These are phyloP conservation scores for Orientallactaga bullata DNA, from an alignment of 2,113 vertebrate species.

Conservation along the genomic window DNA sequence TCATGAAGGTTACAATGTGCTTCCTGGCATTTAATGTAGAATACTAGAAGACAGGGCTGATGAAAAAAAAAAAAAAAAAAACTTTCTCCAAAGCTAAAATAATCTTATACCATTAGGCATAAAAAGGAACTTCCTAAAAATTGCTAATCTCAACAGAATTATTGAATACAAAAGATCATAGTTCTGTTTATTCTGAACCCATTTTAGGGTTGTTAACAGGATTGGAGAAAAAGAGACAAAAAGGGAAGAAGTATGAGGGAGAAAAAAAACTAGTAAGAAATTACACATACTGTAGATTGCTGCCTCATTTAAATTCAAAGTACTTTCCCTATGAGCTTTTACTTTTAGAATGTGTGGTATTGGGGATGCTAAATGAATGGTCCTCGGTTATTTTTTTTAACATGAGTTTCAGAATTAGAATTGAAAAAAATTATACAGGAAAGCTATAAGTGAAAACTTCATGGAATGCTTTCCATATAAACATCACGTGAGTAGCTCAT, in stretches of 20 bases:
- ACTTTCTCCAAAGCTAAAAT: not conserved
- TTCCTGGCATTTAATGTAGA: conserved; percentile 81
- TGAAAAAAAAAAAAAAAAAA: conserved; percentile 24
- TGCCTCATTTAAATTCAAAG: not conserved
- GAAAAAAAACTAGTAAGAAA: not conserved
- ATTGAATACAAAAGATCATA: not conserved
- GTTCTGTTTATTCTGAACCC: not conserved
- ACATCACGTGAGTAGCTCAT: not conserved
- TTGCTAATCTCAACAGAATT: not conserved
- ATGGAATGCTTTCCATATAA: not conserved
- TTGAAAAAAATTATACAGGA: not conserved
- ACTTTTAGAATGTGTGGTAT: not conserved
- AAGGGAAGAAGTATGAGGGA: not conserved
- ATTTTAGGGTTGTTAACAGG: not conserved
- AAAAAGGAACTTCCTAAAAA: conserved; percentile 53
- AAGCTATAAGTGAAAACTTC: not conserved
- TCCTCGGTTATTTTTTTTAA: not conserved
- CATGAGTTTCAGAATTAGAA: not conserved
- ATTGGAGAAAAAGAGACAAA: fast-evolving
- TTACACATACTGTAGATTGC: not conserved
- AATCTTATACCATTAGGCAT: conserved; percentile 22
- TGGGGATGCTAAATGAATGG: not conserved
- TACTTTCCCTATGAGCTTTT: not conserved
- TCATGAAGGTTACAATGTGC: conserved; percentile 76
- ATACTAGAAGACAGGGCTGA: conserved; percentile 64